Percentiles rank a stretch among this genome's conserved stretches.
Conservation (phyloP, 2,797 vertebrate genomes). For the Ispidina picta region DNA sequence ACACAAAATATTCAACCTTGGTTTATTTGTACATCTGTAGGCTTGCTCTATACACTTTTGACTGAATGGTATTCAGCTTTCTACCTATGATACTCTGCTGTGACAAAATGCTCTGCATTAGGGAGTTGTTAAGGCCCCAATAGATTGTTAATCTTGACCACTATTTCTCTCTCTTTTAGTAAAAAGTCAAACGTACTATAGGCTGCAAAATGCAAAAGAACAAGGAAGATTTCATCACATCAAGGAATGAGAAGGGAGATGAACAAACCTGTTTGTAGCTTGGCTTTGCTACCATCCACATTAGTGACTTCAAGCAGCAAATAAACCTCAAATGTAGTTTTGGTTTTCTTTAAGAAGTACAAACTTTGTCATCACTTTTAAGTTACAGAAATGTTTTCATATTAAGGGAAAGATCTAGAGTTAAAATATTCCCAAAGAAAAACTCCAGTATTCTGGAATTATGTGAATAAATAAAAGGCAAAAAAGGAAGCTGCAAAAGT, state of each 20-base stretch:
- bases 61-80: background rate
- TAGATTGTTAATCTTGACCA: background rate
- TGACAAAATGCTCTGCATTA: background rate
- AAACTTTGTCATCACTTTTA: background rate
- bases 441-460: background rate
- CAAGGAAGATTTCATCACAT: background rate
- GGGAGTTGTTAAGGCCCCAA: background rate
- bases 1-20: background rate
- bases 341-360: background rate
- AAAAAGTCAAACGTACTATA: background rate
- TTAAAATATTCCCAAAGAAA: constrained; percentile 27
- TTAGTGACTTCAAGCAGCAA: background rate
- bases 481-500: background rate
- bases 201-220: background rate
- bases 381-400: background rate
- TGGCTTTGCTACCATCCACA: background rate
- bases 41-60: background rate
- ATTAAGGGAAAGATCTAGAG: constrained; percentile 6
- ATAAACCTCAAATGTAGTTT: background rate
- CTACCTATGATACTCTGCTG: background rate
- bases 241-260: background rate
- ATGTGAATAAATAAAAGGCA: background rate
- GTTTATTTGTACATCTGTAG: background rate
- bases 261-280: background rate
- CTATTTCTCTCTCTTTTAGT: background rate